Evolutionary conservation across 2,113 vertebrate species (phyloP), one percentile per base, ranked within the genome.

Genomic region (Dasyurus viverrinus): DNA sequence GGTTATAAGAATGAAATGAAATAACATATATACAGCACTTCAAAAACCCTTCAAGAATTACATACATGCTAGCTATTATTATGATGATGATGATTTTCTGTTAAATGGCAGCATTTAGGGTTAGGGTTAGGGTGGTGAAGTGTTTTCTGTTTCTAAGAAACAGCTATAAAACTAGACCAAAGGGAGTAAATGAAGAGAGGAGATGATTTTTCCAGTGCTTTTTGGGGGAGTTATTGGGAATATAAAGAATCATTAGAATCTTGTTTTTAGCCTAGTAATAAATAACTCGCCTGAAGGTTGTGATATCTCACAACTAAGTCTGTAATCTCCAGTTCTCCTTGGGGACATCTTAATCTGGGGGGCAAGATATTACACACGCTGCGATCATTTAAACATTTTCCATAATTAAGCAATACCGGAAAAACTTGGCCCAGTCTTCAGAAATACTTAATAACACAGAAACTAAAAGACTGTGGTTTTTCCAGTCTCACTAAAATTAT

Each of bases 401-500:
- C 2, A 1, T 53, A 54, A 55, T 57, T 54, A 89, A 25, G 91
- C 0, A 95, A 89, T 94, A 94, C 55, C 23, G 53, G n/a, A 84
- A 94, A 94, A 90, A 60, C 12, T 89, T 94, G 42, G 36, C 54
- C 24, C 4, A 25, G n/a, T 57, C 4, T 0, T 84, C 53, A 53
- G 54, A 90, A 95, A 36, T 89, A 27, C 76, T 97, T 92, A 92
- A 60, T 94, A 92, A 76, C 53, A 90, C 26, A 1, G 36, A 8
- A 52, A 93, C 6, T 92, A 48, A 48, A 3, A 46, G 68, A 93
- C 0, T 2, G 52, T 0, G 8, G 19, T 94, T 94, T 92, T 95
- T 55, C 92, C 42, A 76, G 0, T 95, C 93, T 91, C 90, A 19
- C 36, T 30, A 91, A 23, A 94, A 92, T 95, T 52, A n/a, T 95